Percentiles rank a stretch among this genome's conserved stretches.
Evolutionary conservation across 2,113 vertebrate genomes (phyloP).

Genomic region (Saccopteryx leptura): DNA sequence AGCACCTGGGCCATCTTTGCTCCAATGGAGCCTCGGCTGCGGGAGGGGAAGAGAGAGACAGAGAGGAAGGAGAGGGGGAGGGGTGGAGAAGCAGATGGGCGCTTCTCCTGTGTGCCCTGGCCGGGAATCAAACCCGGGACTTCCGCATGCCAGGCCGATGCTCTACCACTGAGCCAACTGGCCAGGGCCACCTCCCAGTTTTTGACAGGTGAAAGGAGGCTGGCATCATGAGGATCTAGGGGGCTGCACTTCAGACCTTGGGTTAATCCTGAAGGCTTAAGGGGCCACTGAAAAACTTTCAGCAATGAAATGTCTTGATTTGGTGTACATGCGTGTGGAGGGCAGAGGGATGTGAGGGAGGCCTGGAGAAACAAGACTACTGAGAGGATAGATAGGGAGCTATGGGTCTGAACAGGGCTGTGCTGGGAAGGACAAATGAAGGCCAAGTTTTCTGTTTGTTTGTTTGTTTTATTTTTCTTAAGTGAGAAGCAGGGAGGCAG

Average conservation of each 20-base stretch:
- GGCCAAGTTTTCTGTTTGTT: neutral
- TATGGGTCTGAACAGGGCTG: neutral
- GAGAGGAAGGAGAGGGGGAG: too few relatives aligned
- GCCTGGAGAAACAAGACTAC: neutral
- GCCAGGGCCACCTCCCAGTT: neutral
- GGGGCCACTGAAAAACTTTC: neutral
- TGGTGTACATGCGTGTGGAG: too few relatives aligned
- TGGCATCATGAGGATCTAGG: too few relatives aligned
- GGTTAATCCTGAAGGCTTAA: neutral
- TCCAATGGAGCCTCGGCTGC: too few relatives aligned
- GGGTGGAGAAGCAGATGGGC: too few relatives aligned
- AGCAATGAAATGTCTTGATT: neutral
- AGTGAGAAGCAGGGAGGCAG: too few relatives aligned
- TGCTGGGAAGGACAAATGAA: neutral
- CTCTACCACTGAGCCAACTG: too few relatives aligned
- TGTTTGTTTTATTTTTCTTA: neutral
- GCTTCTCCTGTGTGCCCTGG: too few relatives aligned
- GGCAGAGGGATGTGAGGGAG: neutral
- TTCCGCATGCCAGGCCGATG: too few relatives aligned
- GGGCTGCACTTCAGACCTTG: neutral
- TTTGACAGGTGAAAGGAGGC: neutral
- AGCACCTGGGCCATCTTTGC: too few relatives aligned
- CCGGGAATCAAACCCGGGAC: too few relatives aligned
- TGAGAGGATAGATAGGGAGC: accelerated
- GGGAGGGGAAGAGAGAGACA: too few relatives aligned